phyloP scores from a whole-genome alignment of 1,140 invertebrate species.

The Musca domestica region DNA sequence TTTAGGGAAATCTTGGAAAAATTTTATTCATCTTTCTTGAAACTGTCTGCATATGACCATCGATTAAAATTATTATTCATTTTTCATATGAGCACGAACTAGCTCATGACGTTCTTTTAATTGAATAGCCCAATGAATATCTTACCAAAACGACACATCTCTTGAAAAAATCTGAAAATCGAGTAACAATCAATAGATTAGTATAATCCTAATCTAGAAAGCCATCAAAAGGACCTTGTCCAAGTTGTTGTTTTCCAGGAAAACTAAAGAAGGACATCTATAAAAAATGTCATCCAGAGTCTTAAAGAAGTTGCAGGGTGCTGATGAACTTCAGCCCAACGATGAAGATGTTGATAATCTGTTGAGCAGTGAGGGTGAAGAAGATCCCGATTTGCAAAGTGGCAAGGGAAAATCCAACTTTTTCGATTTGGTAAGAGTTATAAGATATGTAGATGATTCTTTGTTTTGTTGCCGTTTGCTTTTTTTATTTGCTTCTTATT shows the following conservation, averaged over 20 bases:
- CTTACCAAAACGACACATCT: too few relatives aligned
- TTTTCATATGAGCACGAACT: too few relatives aligned
- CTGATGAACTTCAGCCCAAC: conserved; percentile 43
- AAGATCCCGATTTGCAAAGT: conserved; percentile 56
- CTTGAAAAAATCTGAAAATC: too few relatives aligned
- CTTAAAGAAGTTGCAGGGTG: conserved; percentile 63
- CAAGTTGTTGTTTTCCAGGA: not conserved
- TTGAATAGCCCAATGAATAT: too few relatives aligned
- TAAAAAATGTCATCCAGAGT: conserved; percentile 62
- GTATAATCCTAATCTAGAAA: not conserved
- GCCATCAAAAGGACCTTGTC: not conserved
- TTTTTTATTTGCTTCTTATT: not conserved
- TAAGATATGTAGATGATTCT: not conserved
- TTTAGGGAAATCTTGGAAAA: too few relatives aligned
- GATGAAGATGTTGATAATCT: conserved; percentile 31
- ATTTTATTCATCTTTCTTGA: too few relatives aligned
- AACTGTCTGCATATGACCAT: too few relatives aligned
- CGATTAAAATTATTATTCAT: too few relatives aligned
- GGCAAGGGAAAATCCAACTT: conserved; percentile 58
- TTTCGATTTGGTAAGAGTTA: conserved; percentile 62
- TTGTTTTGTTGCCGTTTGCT: not conserved
- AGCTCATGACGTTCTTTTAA: too few relatives aligned
- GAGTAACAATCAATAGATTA: not conserved
- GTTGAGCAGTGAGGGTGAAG: conserved; percentile 38
- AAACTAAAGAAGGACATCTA: not conserved